Percentiles rank a stretch among this genome's conserved stretches.
phyloP scores from a whole-genome alignment of 1,140 invertebrate species.

The Leptinotarsa undecemlineata region DNA sequence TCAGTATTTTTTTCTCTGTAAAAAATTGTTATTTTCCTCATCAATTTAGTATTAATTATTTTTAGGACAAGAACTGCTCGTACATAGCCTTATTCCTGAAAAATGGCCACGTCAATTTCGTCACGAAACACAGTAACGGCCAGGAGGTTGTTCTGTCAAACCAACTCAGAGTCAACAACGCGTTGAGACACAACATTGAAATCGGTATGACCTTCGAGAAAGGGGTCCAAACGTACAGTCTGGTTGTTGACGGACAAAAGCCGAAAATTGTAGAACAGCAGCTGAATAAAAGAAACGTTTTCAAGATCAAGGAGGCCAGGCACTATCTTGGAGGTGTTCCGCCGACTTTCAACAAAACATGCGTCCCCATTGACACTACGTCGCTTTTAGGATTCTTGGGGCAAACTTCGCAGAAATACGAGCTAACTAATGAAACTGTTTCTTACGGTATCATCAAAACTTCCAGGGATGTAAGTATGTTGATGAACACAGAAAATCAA shows the following conservation, averaged over 20 bases:
- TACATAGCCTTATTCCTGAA: constrained; percentile 66
- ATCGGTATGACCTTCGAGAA: constrained; percentile 53
- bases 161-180: constrained; percentile 77
- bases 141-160: constrained; percentile 66
- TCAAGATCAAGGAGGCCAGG: constrained; percentile 38
- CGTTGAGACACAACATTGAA: constrained; percentile 77
- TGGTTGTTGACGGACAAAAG: constrained; percentile 23
- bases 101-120: constrained; percentile 77
- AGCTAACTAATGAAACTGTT: constrained; percentile 27
- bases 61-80: constrained; percentile 20
- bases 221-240: constrained; percentile 30
- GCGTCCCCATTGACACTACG: constrained; percentile 33
- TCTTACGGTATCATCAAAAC: constrained; percentile 33
- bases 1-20: too few relatives aligned
- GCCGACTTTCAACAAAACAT: constrained; percentile 34
- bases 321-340: constrained; percentile 46
- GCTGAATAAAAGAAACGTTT: constrained; percentile 12
- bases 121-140: constrained; percentile 66
- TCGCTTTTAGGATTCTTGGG: constrained; percentile 45
- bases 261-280: background rate
- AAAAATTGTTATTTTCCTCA: too few relatives aligned
- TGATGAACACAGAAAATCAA: too few relatives aligned
- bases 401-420: constrained; percentile 2
- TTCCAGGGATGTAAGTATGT: background rate
- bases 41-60: too few relatives aligned